Conservation (phyloP, 2,888 invertebrate genomes). For the Epirrhoe alternata region DNA sequence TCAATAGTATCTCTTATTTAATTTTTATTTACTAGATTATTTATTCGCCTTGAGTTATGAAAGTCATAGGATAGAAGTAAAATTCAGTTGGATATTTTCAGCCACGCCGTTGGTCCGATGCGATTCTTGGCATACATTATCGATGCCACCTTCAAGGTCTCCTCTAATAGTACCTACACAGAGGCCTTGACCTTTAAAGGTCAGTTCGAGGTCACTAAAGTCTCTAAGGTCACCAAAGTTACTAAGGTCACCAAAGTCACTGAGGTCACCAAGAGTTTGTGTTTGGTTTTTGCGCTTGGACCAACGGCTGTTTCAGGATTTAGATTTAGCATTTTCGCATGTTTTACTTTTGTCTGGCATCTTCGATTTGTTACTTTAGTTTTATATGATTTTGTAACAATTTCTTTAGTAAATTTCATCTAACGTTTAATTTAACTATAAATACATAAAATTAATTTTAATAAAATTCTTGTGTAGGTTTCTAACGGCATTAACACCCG, state of each 20-base stretch:
- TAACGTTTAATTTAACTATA: conserved; percentile 18
- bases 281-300: conserved; percentile 73
- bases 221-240: conserved; percentile 52
- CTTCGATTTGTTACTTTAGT: conserved; percentile 19
- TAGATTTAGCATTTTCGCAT: conserved; percentile 48
- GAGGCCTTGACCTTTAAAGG: conserved; percentile 61
- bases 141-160: conserved; percentile 81
- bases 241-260: conserved; percentile 52
- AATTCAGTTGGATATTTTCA: conserved; percentile 58
- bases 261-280: conserved; percentile 48
- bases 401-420: conserved; percentile 25
- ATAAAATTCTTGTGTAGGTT: conserved; percentile 73
- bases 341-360: conserved; percentile 47
- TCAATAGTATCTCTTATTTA: neutral
- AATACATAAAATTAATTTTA: conserved; percentile 43
- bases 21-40: conserved; percentile 1
- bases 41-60: neutral
- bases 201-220: conserved; percentile 58
- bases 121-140: conserved; percentile 82
- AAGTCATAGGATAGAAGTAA: conserved; percentile 22
- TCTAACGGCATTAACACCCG: conserved; percentile 84
- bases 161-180: conserved; percentile 72
- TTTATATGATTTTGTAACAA: conserved; percentile 18
- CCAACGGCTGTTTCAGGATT: conserved; percentile 68
- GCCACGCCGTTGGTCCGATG: conserved; percentile 84